Base-by-base conservation (phyloP, 2,888 invertebrate species). In the Scelioninae gen. 1 region DNA sequence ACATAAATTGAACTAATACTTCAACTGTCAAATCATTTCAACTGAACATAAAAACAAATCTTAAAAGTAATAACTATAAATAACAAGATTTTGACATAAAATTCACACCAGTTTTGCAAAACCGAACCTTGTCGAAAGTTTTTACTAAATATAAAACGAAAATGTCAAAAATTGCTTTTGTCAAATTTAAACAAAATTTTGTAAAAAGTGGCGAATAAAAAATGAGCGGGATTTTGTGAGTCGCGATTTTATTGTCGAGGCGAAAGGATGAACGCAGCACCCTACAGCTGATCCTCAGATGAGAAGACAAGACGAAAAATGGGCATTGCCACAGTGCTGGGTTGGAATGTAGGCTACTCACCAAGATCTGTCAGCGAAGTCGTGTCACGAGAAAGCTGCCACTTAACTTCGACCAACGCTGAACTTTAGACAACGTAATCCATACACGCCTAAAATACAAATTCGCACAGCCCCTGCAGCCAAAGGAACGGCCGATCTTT, bases 401-500 rank as follows among this genome's bases (percentile, higher is more conserved):
- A 13, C 32, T 40, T n/a, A n/a, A n/a, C n/a, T n/a, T n/a, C n/a
- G n/a, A n/a, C n/a, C n/a, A n/a, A n/a, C n/a, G n/a, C n/a, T n/a
- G n/a, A n/a, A n/a, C n/a, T n/a, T n/a, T n/a, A n/a, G n/a, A n/a
- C n/a, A n/a, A n/a, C n/a, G n/a, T n/a, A n/a, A n/a, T n/a, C 13
- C 68, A 68, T 16, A 56, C 68, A 55, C 68, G 56, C 68, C 68
- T 69, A 69, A 69, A 69, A 32, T 63, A 51, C 62, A 45, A 58
- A 55, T 60, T 16, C 38, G 8, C 8, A 40, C 55, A 51, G 47
- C 32, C 34, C 53, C 32, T 53, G 15, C 62, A 31, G 34, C 34
- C 32, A 51, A 43, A 86, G 23, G 29, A 23, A 38, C 60, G 43
- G 32, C 88, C 88, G 87, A 89, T 87, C 88, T 89, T 89, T 89